phyloP scores from a whole-genome alignment of 2,113 vertebrate genomes.

The Rhinopomastus cyanomelas region DNA sequence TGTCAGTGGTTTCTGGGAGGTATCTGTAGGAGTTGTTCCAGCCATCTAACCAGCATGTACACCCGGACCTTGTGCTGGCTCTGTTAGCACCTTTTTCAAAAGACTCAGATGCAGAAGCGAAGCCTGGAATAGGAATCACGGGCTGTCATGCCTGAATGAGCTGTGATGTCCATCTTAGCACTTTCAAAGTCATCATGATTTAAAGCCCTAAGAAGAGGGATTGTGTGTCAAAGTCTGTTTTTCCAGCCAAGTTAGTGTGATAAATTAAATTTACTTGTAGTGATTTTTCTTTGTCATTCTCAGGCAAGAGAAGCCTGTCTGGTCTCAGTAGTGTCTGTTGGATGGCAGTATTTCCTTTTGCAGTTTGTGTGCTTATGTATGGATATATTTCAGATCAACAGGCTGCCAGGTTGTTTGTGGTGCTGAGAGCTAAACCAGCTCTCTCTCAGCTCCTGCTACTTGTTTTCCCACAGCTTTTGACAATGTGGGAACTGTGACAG shows the following conservation, averaged over 20 bases:
- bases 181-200: neutral
- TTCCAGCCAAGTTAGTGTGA: neutral
- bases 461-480: constrained; percentile 13
- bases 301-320: neutral
- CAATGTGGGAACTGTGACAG: neutral
- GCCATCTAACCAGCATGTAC: neutral
- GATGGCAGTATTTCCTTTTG: neutral
- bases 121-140: neutral
- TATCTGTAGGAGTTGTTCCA: neutral
- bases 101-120: neutral
- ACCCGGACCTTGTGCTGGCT: neutral
- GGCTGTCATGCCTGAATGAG: neutral
- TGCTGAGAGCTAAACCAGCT: neutral
- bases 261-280: neutral
- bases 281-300: neutral
- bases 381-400: neutral
- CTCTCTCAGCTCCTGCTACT: neutral
- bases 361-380: neutral
- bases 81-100: neutral
- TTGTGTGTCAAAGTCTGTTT: neutral
- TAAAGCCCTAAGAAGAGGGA: neutral
- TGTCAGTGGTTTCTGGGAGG: neutral
- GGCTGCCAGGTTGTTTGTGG: neutral
- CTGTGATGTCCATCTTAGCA: neutral
- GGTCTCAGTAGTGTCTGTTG: neutral